Evolutionary conservation across 2,797 vertebrate genomes (phyloP).

Genomic region (Apogon hyalosoma): DNA sequence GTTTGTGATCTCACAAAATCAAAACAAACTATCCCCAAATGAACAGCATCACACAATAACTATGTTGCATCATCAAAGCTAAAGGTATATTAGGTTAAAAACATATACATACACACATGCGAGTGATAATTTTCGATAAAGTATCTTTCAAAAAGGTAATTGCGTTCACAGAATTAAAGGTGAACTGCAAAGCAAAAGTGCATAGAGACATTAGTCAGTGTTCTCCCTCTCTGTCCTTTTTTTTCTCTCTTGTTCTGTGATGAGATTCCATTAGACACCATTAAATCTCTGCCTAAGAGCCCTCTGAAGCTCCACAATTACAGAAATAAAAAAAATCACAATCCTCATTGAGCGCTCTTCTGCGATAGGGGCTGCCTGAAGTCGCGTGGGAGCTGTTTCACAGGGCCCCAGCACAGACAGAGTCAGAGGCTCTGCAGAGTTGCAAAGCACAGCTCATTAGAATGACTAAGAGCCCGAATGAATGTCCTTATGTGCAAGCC

Average conservation of each 20-base stretch:
- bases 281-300: conserved; percentile 83
- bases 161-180: conserved; percentile 47
- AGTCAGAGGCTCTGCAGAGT: conserved; percentile 72
- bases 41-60: neutral
- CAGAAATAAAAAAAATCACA: conserved; percentile 70
- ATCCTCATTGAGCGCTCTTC: conserved; percentile 73
- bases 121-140: conserved; percentile 17
- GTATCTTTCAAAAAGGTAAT: conserved; percentile 43
- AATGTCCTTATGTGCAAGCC: conserved; percentile 74
- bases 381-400: conserved; percentile 79
- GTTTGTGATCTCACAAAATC: neutral
- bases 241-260: conserved; percentile 68
- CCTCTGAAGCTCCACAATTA: conserved; percentile 82
- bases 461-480: conserved; percentile 79
- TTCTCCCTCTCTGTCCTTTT: conserved; percentile 56
- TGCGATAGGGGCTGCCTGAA: conserved; percentile 67
- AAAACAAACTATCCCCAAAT: neutral
- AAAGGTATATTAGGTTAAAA: neutral
- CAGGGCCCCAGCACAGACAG: conserved; percentile 58
- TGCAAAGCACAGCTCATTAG: conserved; percentile 74
- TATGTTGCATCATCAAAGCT: neutral
- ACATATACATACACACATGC: conserved; percentile 3
- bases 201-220: conserved; percentile 54
- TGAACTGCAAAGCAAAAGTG: conserved; percentile 46
- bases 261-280: conserved; percentile 85